phyloP scores from a whole-genome alignment of 2,888 invertebrate species.

The Oscheius sp. region DNA sequence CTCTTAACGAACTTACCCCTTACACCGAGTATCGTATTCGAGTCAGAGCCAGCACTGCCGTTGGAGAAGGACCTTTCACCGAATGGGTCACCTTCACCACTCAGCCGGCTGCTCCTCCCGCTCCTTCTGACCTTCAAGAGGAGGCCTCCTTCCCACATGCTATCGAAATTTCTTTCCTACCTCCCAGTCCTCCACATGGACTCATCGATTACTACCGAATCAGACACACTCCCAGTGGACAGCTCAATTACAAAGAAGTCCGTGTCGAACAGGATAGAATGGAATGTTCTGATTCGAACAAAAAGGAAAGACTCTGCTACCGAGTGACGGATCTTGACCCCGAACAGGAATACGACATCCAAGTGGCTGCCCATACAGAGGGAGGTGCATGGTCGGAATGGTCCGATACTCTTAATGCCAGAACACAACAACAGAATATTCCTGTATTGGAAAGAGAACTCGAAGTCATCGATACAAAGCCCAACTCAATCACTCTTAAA shows the following conservation, averaged over 20 bases:
- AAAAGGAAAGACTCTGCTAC: conserved; percentile 69
- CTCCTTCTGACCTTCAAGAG: conserved; percentile 66
- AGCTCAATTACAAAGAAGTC: conserved; percentile 66
- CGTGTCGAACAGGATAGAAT: conserved; percentile 64
- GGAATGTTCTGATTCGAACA: conserved; percentile 64
- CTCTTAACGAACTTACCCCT: conserved; percentile 65
- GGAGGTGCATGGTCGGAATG: conserved; percentile 70
- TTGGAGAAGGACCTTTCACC: conserved; percentile 68
- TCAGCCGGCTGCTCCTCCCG: conserved; percentile 61
- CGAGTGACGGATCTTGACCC: conserved; percentile 68
- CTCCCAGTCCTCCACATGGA: conserved; percentile 70
- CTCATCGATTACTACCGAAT: conserved; percentile 69
- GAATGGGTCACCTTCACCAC: conserved; percentile 67
- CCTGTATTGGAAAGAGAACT: conserved; percentile 68
- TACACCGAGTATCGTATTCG: conserved; percentile 68
- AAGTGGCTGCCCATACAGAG: conserved; percentile 68
- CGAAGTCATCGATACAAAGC: conserved; percentile 63
- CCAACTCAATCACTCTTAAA: conserved; percentile 66
- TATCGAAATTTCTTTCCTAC: conserved; percentile 68
- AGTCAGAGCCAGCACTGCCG: conserved; percentile 65
- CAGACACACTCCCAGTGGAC: conserved; percentile 64
- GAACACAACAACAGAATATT: conserved; percentile 64
- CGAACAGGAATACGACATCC: conserved; percentile 68
- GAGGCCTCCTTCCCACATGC: conserved; percentile 67
- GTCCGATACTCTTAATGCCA: conserved; percentile 64